Evolutionary conservation across 2,113 vertebrate genomes (phyloP), one percentile per base, ranked within the genome.

Genomic region (Chaetura pelagica): DNA sequence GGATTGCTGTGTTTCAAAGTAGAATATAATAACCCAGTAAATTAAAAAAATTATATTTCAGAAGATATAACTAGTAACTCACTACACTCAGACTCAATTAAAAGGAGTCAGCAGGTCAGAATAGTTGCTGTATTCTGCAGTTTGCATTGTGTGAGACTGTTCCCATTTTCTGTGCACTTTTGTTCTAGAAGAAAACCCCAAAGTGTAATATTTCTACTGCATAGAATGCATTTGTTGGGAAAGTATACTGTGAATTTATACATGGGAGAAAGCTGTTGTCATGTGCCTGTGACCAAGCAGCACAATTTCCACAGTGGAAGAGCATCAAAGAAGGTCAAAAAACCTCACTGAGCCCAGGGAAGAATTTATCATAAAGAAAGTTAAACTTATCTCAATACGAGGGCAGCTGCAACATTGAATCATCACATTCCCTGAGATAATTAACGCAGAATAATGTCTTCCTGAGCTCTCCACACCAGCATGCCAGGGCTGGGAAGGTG

Each of bases 321-420:
- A 58, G 44, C 46, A 12, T 26, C 17, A 24, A 34, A 30, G 51
- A 87, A 74, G 23, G 49, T 7, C 9, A 57, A 61, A 81, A 57
- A 22, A 2, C 0, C 7, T 19, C 42, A 59, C 0, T 15, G 20
- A 57, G 9, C 9, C 66, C 21, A 38, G 55, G 6, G 16, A 57
- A 69, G 19, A 61, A 68, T 20, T 3, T 16, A 46, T 23, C 21
- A 21, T 27, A 51, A 55, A 69, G 16, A 30, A 93, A 30, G 13
- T 10, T 59, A 48, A 84, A 61, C 24, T 64, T 40, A 21, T 27
- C 30, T 35, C 34, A 74, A 30, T 19, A 61, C 12, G 15, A 61
- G 12, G 34, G 49, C 34, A 77, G 49, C 49, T 78, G 64, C 55
- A 82, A 7, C 2, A 27, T 4, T 74, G 74, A 38, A 64, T 85